These are phyloP conservation scores for Homarus americanus DNA, from an alignment of 1,140 invertebrate genomes.

Conservation along the genomic window DNA sequence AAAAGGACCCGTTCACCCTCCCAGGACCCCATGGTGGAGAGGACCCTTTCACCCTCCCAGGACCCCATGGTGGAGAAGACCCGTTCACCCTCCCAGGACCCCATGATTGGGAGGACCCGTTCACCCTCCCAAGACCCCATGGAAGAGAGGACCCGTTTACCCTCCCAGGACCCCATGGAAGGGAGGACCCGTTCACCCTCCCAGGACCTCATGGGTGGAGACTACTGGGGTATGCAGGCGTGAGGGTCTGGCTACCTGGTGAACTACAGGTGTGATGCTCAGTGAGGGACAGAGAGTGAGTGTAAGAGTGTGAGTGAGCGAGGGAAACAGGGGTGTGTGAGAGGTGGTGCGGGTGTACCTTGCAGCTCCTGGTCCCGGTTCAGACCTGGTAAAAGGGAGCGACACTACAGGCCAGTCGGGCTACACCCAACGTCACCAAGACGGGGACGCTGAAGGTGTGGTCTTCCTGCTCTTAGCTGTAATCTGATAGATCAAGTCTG, in stretches of 20 bases:
- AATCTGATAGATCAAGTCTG: slow-evolving; percentile 4
- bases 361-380: slow-evolving; percentile 73
- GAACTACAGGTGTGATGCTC: background rate
- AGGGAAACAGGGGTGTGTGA: slow-evolving; percentile 8
- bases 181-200: no score
- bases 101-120: no score
- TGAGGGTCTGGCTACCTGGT: background rate
- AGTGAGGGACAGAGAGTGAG: background rate
- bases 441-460: background rate
- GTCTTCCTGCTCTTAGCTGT: slow-evolving; percentile 8
- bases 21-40: no score
- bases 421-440: background rate
- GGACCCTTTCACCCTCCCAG: no score
- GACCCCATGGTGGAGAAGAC: no score
- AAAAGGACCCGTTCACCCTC: no score
- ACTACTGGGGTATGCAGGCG: background rate
- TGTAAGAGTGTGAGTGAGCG: background rate
- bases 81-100: no score
- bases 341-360: slow-evolving; percentile 57
- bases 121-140: no score
- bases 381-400: slow-evolving; percentile 69
- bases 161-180: no score
- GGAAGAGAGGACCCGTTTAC: no score
- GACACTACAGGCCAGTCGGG: slow-evolving; percentile 43
- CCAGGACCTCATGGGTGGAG: no score